Evolutionary conservation across 2,797 vertebrate genomes (phyloP), one percentile per base, ranked within the genome.

Genomic region (Dipus sagitta): DNA sequence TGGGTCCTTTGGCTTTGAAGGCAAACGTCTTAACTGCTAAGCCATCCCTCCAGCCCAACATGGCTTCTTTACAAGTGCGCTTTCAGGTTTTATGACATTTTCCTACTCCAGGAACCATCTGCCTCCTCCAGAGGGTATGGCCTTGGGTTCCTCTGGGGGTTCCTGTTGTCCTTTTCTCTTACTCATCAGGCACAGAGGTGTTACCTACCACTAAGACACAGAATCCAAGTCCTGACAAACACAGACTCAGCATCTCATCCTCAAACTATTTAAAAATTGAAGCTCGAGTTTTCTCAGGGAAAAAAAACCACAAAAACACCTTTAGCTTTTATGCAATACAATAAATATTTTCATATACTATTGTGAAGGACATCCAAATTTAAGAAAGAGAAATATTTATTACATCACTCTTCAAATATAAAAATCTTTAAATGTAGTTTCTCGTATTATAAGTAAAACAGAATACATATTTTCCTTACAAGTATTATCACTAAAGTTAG

Each of bases 321-420:
- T 91, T 93, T 64, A 74, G 85, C 24, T 92, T 91, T 65, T 79
- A 91, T 74, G 77, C 83, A n/a, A 77, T 54, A 85, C 14, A 83
- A 65, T n/a, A 74, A n/a, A 34, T 38, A 74, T 88, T 84, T 87
- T 85, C 18, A 77, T 65, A 38, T 81, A 47, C 87, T 94, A 75
- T 32, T 86, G 3, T 71, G 62, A 87, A 84, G 30, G 17, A 3
- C 0, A 38, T 80, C 47, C 52, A 83, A 17, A 76, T 83, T 88
- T 83, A 81, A 90, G 38, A 76, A 24, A 75, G 12, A 68, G 3
- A 82, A 30, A 60, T 1, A 13, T 58, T 83, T 87, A 7, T 30
- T 26, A 92, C 54, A 86, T 86, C 68, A 1, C 90, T 88, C 26
- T 86, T 80, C 18, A 86, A 80, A 92, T 71, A 74, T 74, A 87